Conservation (phyloP, 2,797 vertebrate genomes). For the Catostomus latipinnis region DNA sequence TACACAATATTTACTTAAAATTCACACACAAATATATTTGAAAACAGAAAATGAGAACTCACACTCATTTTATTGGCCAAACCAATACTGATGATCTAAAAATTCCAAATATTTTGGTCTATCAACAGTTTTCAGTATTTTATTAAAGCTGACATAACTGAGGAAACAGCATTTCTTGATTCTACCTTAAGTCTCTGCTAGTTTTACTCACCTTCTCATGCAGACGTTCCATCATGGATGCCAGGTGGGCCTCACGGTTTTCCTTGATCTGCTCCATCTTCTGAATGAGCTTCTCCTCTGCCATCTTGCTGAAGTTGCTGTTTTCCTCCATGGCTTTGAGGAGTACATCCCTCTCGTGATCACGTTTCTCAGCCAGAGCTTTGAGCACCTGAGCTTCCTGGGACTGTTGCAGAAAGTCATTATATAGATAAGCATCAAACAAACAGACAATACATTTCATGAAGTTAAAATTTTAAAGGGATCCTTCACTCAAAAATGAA, state of each 20-base stretch:
- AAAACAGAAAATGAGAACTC: too few relatives aligned
- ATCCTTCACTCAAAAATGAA: too few relatives aligned
- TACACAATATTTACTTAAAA: neutral
- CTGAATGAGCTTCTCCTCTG: constrained; percentile 93
- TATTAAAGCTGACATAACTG: neutral
- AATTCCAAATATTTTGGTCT: too few relatives aligned
- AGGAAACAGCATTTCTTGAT: too few relatives aligned
- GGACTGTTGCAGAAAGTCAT: constrained; percentile 72
- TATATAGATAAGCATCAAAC: constrained; percentile 1
- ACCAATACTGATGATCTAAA: too few relatives aligned
- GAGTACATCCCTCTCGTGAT: constrained; percentile 93
- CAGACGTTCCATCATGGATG: constrained; percentile 90
- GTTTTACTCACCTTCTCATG: constrained; percentile 85
- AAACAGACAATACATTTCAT: neutral
- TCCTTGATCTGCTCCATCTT: constrained; percentile 98
- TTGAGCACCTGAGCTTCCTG: constrained; percentile 93
- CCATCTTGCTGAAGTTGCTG: constrained; percentile 97
- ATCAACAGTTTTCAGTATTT: neutral
- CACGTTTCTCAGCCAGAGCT: constrained; percentile 91
- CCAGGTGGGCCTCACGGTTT: constrained; percentile 91
- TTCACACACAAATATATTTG: neutral
- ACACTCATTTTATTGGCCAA: neutral
- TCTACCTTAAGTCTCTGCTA: neutral
- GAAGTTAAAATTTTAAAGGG: neutral
- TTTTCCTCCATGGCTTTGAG: constrained; percentile 96